phyloP scores from a whole-genome alignment of 2,888 invertebrate species.

The Pemphredon lugubris region DNA sequence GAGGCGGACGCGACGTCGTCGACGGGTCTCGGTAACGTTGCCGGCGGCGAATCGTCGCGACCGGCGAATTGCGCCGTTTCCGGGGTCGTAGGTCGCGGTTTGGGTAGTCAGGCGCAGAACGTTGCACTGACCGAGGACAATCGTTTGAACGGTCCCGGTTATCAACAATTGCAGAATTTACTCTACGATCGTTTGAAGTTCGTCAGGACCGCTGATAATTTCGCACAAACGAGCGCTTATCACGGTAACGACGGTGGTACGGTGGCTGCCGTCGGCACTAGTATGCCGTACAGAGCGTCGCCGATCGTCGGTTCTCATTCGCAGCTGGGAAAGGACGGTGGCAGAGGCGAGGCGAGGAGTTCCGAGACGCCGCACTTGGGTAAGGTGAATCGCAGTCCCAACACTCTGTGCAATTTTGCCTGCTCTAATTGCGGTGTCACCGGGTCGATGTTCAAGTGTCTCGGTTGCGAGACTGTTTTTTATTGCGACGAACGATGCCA shows the following conservation, averaged over 20 bases:
- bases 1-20: constrained; percentile 20
- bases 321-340: constrained; percentile 5
- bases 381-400: constrained; percentile 62
- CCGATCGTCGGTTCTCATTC: not conserved
- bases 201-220: constrained; percentile 33
- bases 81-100: not conserved
- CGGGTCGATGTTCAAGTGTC: constrained; percentile 74
- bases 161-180: constrained; percentile 51
- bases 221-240: constrained; percentile 21
- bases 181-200: constrained; percentile 40
- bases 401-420: constrained; percentile 53
- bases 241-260: constrained; percentile 8
- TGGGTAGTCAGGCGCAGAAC: constrained; percentile 5
- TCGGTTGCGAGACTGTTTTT: constrained; percentile 74
- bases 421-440: constrained; percentile 72
- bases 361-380: constrained; percentile 72
- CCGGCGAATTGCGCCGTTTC: not conserved
- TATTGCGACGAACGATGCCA: constrained; percentile 77
- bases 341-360: constrained; percentile 46
- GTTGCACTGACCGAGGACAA: constrained; percentile 25
- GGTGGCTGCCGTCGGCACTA: not conserved
- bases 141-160: constrained; percentile 24
- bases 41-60: constrained; percentile 12
- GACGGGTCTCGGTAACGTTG: constrained; percentile 18
- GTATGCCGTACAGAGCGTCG: constrained; percentile 13